These are phyloP conservation scores for Tetramorium alpestre DNA, from an alignment of 1,140 invertebrate species.

Conservation along the genomic window DNA sequence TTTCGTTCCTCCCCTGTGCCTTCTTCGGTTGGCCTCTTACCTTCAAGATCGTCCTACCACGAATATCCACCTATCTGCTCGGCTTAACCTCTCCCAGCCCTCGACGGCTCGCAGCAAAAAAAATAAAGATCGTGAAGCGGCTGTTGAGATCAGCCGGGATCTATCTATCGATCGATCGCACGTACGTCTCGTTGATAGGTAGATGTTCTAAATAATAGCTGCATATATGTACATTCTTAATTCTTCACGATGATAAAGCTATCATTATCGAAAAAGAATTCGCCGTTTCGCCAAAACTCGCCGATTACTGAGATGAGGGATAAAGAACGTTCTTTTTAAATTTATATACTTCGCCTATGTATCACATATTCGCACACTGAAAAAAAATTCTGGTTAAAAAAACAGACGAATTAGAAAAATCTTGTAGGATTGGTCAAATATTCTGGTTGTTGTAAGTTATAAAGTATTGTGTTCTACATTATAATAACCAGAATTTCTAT, in stretches of 20 bases:
- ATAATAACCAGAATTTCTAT: too few relatives aligned
- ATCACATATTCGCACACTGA: not conserved
- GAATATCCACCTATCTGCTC: conserved; percentile 55
- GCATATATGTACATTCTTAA: not conserved
- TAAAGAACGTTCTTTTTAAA: not conserved
- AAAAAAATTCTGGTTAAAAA: too few relatives aligned
- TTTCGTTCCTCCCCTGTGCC: conserved; percentile 61
- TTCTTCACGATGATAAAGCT: not conserved
- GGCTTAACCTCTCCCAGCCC: conserved; percentile 63
- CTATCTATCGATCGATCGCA: conserved; percentile 68
- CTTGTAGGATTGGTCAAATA: too few relatives aligned
- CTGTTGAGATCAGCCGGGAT: conserved; percentile 54
- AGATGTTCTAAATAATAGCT: conserved; percentile 37
- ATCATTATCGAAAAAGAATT: not conserved
- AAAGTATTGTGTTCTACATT: too few relatives aligned
- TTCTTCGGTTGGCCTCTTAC: conserved; percentile 69
- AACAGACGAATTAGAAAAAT: too few relatives aligned
- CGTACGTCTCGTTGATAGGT: conserved; percentile 4
- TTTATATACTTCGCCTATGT: too few relatives aligned
- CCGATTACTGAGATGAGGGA: not conserved
- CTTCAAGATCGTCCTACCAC: conserved; percentile 61
- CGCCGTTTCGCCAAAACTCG: not conserved
- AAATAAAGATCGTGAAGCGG: conserved; percentile 39
- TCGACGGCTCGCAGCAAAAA: conserved; percentile 53
- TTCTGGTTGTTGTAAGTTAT: too few relatives aligned